Evolutionary conservation across 1,140 invertebrate genomes (phyloP).

Genomic region (Globodera ellingtonae): DNA sequence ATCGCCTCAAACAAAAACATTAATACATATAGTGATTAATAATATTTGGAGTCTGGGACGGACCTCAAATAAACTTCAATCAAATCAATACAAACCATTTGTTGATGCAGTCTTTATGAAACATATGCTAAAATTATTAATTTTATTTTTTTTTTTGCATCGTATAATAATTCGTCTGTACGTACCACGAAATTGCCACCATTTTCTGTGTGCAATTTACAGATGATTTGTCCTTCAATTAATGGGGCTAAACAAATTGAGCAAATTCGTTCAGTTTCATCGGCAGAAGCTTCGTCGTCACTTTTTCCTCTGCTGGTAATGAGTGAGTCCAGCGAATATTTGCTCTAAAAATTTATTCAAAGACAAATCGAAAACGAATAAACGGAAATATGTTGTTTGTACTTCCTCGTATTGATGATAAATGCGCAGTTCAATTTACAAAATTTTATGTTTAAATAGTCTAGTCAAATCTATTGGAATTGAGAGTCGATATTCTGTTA

Average conservation of each 20-base stretch:
- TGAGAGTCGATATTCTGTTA: not conserved
- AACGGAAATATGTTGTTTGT: not conserved
- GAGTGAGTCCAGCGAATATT: not conserved
- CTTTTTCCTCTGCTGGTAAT: too few relatives aligned
- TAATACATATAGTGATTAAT: too few relatives aligned
- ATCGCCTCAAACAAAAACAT: too few relatives aligned
- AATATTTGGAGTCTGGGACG: too few relatives aligned
- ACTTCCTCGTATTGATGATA: not conserved
- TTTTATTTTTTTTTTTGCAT: not conserved
- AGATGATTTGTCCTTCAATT: not conserved
- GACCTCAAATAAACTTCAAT: too few relatives aligned
- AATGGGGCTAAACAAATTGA: not conserved
- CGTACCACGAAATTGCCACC: not conserved
- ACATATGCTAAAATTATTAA: not conserved
- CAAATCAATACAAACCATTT: not conserved
- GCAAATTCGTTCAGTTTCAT: not conserved
- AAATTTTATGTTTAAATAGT: not conserved
- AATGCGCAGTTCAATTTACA: not conserved
- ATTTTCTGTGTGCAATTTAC: not conserved
- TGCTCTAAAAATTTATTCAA: not conserved
- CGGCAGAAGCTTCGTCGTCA: too few relatives aligned
- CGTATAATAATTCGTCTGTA: not conserved
- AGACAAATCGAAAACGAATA: too few relatives aligned
- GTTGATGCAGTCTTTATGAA: not conserved
- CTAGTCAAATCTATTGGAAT: not conserved